phyloP scores from a whole-genome alignment of 2,888 invertebrate genomes.

The Ethmia dodecea region DNA sequence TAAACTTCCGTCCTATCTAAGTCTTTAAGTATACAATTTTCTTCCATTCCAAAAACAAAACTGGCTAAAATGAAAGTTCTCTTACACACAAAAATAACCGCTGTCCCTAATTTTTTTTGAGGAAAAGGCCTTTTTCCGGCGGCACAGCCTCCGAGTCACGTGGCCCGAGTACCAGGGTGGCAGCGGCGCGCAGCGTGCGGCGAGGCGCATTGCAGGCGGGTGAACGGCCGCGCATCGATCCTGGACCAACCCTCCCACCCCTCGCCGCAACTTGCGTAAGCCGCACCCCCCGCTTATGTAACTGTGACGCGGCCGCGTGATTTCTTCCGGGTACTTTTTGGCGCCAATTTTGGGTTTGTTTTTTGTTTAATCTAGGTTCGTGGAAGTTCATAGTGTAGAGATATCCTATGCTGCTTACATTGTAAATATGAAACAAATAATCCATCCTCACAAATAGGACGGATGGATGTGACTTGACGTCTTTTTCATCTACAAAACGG shows the following conservation, averaged over 20 bases:
- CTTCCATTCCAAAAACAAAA: too few relatives aligned
- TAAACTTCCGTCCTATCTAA: too few relatives aligned
- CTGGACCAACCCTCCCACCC: constrained; percentile 26
- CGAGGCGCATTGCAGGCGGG: constrained; percentile 75
- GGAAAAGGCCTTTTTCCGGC: too few relatives aligned
- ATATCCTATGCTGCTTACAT: too few relatives aligned
- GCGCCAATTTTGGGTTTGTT: not conserved
- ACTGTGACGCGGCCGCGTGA: constrained; percentile 58
- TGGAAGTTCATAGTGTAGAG: not conserved
- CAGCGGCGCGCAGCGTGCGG: constrained; percentile 41
- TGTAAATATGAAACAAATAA: too few relatives aligned
- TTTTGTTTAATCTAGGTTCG: not conserved
- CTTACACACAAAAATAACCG: too few relatives aligned
- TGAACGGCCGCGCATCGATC: constrained; percentile 76
- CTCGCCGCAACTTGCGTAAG: constrained; percentile 52
- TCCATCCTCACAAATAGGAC: too few relatives aligned
- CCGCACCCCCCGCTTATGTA: constrained; percentile 59
- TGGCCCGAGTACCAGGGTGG: constrained; percentile 49
- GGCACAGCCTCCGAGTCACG: constrained; percentile 24
- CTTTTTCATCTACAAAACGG: too few relatives aligned
- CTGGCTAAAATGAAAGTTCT: too few relatives aligned
- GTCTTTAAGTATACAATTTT: too few relatives aligned
- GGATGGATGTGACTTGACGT: too few relatives aligned
- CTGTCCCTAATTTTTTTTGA: too few relatives aligned
- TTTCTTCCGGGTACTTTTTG: constrained; percentile 30